Evolutionary conservation across 92 coral and sea anemone genomes (phyloP).

Genomic region (Epizoanthus stellaris): DNA sequence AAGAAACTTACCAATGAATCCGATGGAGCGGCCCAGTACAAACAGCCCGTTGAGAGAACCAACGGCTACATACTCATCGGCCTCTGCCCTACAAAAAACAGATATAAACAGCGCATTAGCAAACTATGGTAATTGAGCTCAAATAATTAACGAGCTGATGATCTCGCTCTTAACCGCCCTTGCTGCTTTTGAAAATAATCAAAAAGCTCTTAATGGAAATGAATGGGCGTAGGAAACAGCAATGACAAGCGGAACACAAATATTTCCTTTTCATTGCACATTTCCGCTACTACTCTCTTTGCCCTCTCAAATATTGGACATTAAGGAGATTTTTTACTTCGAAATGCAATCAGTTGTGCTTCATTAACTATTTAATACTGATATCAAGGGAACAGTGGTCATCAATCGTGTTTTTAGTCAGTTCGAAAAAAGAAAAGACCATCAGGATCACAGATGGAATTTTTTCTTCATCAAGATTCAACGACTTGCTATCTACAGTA

Average conservation of each 20-base stretch:
- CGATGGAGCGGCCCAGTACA: constrained; percentile 97
- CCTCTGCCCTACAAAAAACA: constrained; percentile 79
- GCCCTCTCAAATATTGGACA: too few species aligned
- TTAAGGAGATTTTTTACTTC: too few species aligned
- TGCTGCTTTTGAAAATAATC: neutral
- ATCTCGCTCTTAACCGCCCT: neutral
- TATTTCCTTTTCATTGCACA: neutral
- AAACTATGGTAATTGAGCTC: neutral
- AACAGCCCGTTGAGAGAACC: constrained; percentile 98
- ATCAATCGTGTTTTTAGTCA: too few species aligned
- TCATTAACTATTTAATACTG: too few species aligned
- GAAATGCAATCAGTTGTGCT: too few species aligned
- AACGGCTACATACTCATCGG: constrained; percentile 90
- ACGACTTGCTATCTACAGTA: too few species aligned
- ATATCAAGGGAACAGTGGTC: too few species aligned
- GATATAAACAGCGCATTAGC: neutral
- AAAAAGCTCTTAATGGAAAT: neutral
- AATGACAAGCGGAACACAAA: neutral
- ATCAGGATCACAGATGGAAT: too few species aligned
- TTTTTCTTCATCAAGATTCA: too few species aligned
- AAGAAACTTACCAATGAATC: constrained; percentile 92
- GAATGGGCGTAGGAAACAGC: too few species aligned
- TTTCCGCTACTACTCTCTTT: too few species aligned
- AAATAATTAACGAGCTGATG: constrained; percentile 9
- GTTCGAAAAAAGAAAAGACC: too few species aligned